A percentile compares a stretch with the other conserved stretches of the same genome.
phyloP scores from a whole-genome alignment of 1,140 invertebrate genomes.

The Phocides pigmalion region DNA sequence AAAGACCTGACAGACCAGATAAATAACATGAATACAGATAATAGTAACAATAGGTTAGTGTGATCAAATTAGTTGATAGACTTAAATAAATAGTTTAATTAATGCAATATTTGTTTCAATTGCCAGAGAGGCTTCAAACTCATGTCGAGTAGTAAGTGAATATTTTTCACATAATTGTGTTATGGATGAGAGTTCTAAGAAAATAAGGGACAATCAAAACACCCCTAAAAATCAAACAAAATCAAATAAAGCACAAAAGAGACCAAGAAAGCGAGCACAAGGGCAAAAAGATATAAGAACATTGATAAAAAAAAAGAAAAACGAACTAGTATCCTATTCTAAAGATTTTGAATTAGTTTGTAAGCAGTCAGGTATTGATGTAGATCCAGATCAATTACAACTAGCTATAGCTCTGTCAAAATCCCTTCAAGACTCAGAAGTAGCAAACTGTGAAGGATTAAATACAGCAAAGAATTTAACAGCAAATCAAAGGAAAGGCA shows the following conservation, averaged over 20 bases:
- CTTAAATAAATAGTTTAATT: constrained; percentile 46
- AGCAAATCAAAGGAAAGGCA: constrained; percentile 55
- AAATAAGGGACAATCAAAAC: constrained; percentile 61
- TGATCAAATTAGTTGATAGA: constrained; percentile 35
- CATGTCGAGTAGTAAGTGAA: constrained; percentile 56
- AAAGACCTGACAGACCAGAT: constrained; percentile 58
- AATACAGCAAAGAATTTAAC: constrained; percentile 53
- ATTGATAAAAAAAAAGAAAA: constrained; percentile 63
- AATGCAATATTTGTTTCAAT: constrained; percentile 63
- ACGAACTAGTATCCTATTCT: constrained; percentile 64
- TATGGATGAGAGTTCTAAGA: constrained; percentile 72
- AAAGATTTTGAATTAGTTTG: constrained; percentile 74
- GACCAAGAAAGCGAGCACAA: constrained; percentile 49
- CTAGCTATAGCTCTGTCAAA: constrained; percentile 84
- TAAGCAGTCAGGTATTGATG: constrained; percentile 71
- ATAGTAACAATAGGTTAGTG: constrained; percentile 46
- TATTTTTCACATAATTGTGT: constrained; percentile 57
- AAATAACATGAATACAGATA: constrained; percentile 59
- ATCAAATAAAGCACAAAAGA: constrained; percentile 34
- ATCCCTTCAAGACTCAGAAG: constrained; percentile 67
- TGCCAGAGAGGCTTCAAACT: constrained; percentile 44
- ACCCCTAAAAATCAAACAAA: constrained; percentile 45
- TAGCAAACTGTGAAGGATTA: constrained; percentile 23
- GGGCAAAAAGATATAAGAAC: constrained; percentile 72
- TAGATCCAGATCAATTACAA: constrained; percentile 84